Conservation (phyloP, 2,888 invertebrate genomes). For the Lumbricus terrestris region DNA sequence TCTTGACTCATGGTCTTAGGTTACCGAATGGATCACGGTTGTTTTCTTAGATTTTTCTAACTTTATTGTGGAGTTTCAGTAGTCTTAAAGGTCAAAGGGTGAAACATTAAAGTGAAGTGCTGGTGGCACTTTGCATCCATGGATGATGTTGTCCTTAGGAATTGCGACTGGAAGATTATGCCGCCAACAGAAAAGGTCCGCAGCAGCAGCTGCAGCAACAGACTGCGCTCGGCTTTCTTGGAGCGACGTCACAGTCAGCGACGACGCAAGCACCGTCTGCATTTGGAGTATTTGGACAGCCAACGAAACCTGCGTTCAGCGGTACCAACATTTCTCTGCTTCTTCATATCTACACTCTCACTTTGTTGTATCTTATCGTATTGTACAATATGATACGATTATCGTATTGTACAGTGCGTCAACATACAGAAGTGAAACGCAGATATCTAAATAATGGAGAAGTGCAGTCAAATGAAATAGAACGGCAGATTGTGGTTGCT, state of each 20-base stretch:
- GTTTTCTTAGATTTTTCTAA: neutral
- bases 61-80: neutral
- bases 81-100: neutral
- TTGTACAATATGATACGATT: no score
- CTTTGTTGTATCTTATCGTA: no score
- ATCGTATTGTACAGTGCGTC: no score
- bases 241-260: conserved; percentile 30
- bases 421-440: no score
- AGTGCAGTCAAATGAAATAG: no score
- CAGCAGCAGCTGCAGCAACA: conserved; percentile 49
- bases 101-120: neutral
- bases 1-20: neutral
- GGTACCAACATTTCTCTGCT: neutral
- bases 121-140: neutral
- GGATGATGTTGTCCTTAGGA: conserved; percentile 63
- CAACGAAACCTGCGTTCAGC: conserved; percentile 25
- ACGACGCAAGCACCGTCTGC: conserved; percentile 32
- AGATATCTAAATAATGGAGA: no score
- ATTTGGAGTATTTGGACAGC: conserved; percentile 38
- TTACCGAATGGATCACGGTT: neutral
- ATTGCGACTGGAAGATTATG: conserved; percentile 87
- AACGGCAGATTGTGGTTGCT: no score
- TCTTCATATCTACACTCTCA: neutral
- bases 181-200: conserved; percentile 74
- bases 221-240: conserved; percentile 53